Base-by-base conservation (phyloP, 2,888 invertebrate species). In the Drosophila kambysellisi region DNA sequence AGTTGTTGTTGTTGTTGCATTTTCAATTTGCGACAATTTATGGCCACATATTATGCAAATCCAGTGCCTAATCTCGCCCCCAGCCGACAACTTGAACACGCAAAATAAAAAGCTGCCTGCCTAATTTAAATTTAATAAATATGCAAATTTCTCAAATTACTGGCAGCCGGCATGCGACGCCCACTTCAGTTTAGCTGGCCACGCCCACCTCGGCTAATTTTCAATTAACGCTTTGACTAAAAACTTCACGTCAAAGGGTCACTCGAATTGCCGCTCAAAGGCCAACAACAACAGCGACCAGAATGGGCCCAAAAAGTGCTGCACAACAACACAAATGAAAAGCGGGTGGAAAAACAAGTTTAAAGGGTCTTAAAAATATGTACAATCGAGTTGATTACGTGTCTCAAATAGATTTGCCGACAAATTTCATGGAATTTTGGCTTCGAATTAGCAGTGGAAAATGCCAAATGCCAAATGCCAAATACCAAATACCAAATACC, bases 301-400 rank as follows among this genome's bases (percentile, higher is more conserved):
- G 67, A 67, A 54, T 57, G 73, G 70, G 39, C 74, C 74, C 67
- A 74, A 72, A 87, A 84, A 87, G 80, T 83, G 75, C 83, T 76
- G 72, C 76, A 53, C 67, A 68, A 74, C 68, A 70, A 41, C 41
- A 20, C 11, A 20, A 76, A 74, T 65, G 69, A 56, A 59, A 61
- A 57, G 37, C 48, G 35, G 29, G 56, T 53, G 37, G 53, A 11
- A 43, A 46, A n/a, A 4, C 4, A 6, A 11, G 37, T 52, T 35
- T 5, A 4, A 30, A 25, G 58, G 39, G 37, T n/a, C 59, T 61
- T 52, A 75, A 65, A 88, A 88, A 71, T 79, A 77, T 83, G 76
- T 76, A 83, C 83, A 89, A 87, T 88, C 89, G 90, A 88, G 87
- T 82, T 90, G 87, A 90, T 87, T 87, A 88, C 87, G 82, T 90